Conservation (phyloP, 2,888 invertebrate species). For the Callinectes sapidus region DNA sequence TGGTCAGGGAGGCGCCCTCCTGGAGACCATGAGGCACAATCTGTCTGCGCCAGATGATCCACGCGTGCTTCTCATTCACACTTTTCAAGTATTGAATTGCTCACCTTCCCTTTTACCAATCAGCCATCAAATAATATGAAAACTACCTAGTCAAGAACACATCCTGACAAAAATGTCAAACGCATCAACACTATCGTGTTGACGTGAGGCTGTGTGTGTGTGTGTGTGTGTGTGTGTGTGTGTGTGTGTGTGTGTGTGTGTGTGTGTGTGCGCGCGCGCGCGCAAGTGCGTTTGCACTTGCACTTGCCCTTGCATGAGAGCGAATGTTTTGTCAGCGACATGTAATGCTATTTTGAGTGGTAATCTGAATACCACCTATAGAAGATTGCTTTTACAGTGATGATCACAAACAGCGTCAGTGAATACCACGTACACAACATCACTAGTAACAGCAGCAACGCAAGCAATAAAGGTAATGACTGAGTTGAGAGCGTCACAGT, state of each 20-base stretch:
- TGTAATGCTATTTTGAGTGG: neutral
- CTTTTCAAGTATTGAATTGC: neutral
- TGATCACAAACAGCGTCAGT: neutral
- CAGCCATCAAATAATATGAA: neutral
- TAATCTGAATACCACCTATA: neutral
- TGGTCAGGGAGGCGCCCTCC: too few relatives aligned
- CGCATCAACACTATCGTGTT: neutral
- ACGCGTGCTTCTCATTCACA: neutral
- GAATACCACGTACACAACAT: neutral
- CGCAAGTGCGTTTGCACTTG: neutral
- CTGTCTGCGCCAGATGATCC: too few relatives aligned
- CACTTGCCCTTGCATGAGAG: neutral
- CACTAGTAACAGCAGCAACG: neutral
- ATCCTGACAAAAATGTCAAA: neutral
- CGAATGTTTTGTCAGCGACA: neutral
- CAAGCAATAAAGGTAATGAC: neutral
- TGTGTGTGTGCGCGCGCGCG: neutral
- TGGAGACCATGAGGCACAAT: too few relatives aligned
- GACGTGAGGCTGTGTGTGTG: neutral
- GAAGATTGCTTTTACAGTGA: neutral
- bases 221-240: too few relatives aligned
- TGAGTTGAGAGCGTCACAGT: neutral
- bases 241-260: neutral
- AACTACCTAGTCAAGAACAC: neutral
- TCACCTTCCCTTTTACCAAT: neutral